Percentiles rank a stretch among this genome's conserved stretches.
Evolutionary conservation across 2,888 invertebrate species (phyloP).

Genomic region (Acronicta leporina): DNA sequence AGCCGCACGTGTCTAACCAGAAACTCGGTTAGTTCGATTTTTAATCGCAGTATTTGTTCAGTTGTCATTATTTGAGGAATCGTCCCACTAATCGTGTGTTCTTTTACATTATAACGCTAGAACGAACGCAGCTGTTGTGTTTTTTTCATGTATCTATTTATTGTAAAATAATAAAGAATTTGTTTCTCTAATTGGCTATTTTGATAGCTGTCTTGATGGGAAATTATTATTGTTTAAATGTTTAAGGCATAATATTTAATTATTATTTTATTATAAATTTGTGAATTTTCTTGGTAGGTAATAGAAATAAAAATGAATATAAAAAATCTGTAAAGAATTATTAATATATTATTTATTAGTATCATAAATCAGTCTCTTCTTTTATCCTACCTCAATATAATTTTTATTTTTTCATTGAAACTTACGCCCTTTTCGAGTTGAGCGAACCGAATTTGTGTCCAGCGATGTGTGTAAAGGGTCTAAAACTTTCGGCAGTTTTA

Average conservation of each 20-base stretch:
- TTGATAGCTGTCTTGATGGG: constrained; percentile 44
- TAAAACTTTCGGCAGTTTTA: constrained; percentile 81
- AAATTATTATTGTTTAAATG: constrained; percentile 27
- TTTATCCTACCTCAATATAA: neutral
- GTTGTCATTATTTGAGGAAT: constrained; percentile 77
- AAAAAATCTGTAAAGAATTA: too few relatives aligned
- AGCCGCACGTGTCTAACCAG: constrained; percentile 53
- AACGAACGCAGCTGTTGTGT: constrained; percentile 73
- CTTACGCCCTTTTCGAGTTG: constrained; percentile 72
- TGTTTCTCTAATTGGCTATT: constrained; percentile 69
- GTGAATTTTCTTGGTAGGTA: too few relatives aligned
- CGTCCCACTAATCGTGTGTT: constrained; percentile 64
- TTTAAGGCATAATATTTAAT: too few relatives aligned
- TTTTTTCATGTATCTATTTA: constrained; percentile 53
- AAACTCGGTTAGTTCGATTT: constrained; percentile 56
- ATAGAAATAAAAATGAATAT: too few relatives aligned
- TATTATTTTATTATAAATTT: too few relatives aligned
- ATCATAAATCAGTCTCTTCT: neutral
- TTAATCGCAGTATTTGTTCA: constrained; percentile 73
- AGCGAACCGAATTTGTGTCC: constrained; percentile 78
- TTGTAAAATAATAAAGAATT: constrained; percentile 51
- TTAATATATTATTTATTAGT: too few relatives aligned
- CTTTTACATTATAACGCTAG: constrained; percentile 69
- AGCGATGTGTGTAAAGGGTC: constrained; percentile 85
- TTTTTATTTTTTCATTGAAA: constrained; percentile 43